Evolutionary conservation across 2,888 invertebrate species (phyloP).

Genomic region (Helicoverpa assulta): DNA sequence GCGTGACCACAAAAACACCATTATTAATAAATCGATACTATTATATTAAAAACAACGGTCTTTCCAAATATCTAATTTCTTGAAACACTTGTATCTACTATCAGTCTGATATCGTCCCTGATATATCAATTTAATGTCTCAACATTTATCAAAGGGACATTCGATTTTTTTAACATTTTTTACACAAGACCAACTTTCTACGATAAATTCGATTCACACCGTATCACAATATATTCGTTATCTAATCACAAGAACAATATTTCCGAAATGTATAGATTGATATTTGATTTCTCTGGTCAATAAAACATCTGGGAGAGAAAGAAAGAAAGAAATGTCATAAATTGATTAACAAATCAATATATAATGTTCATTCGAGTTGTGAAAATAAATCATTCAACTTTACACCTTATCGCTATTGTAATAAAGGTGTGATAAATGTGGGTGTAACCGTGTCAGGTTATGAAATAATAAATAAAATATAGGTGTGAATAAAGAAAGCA

Average conservation of each 20-base stretch:
- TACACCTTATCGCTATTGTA: conserved; percentile 45
- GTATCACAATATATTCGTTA: conserved; percentile 66
- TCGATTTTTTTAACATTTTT: conserved; percentile 48
- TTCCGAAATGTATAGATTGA: conserved; percentile 59
- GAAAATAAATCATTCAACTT: conserved; percentile 34
- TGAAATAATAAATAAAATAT: conserved; percentile 71
- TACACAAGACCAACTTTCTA: conserved; percentile 63
- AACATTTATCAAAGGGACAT: conserved; percentile 58
- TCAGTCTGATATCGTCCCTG: conserved; percentile 21
- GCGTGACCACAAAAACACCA: conserved; percentile 20
- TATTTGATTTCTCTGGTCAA: conserved; percentile 75
- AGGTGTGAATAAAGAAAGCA: conserved; percentile 84
- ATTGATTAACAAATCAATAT: conserved; percentile 87
- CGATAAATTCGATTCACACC: conserved; percentile 71
- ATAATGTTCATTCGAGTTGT: conserved; percentile 68
- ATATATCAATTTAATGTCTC: conserved; percentile 49
- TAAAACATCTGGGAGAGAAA: conserved; percentile 70
- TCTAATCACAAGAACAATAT: conserved; percentile 73
- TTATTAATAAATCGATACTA: conserved; percentile 47
- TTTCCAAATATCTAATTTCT: conserved; percentile 42
- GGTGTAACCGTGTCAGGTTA: conserved; percentile 58
- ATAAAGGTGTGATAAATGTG: conserved; percentile 40
- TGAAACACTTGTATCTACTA: conserved; percentile 39
- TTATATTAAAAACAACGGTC: conserved; percentile 47
- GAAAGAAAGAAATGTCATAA: conserved; percentile 75